phyloP scores from a whole-genome alignment of 92 coral and sea anemone species.

The Palythoa heliodiscus region DNA sequence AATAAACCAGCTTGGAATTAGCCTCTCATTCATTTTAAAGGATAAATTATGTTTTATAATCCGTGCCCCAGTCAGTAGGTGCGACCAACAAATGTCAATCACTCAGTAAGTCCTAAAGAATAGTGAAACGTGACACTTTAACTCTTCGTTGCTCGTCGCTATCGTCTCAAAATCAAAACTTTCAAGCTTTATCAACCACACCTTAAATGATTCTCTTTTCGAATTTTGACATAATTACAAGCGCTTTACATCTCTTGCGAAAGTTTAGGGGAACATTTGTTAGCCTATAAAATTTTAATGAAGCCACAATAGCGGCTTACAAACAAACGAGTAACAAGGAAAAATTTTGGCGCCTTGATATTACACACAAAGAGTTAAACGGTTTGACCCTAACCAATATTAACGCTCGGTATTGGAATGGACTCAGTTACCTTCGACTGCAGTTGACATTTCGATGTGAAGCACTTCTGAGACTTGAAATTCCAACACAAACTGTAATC shows the following conservation, averaged over 20 bases:
- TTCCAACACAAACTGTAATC: neutral
- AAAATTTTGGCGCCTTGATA: neutral
- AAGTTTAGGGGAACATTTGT: neutral
- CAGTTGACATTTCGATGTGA: constrained; percentile 34
- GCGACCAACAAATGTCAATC: neutral
- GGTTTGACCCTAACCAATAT: constrained; percentile 30
- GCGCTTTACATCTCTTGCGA: neutral
- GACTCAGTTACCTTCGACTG: constrained; percentile 27
- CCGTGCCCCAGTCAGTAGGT: neutral
- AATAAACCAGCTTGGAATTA: neutral
- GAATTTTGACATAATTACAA: neutral
- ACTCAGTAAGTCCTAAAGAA: neutral
- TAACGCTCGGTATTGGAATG: neutral
- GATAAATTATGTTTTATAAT: neutral
- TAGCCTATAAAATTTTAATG: constrained; percentile 7
- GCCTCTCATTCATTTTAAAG: neutral
- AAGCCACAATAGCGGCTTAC: constrained; percentile 29
- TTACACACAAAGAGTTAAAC: constrained; percentile 7
- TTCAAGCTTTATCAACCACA: neutral
- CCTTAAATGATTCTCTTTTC: neutral
- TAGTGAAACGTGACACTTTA: neutral
- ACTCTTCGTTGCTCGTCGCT: neutral
- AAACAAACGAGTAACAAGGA: neutral
- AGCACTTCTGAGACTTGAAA: neutral
- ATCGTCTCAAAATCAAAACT: neutral